Conservation (phyloP, 2,888 invertebrate species). For the Sarcophaga carnaria region DNA sequence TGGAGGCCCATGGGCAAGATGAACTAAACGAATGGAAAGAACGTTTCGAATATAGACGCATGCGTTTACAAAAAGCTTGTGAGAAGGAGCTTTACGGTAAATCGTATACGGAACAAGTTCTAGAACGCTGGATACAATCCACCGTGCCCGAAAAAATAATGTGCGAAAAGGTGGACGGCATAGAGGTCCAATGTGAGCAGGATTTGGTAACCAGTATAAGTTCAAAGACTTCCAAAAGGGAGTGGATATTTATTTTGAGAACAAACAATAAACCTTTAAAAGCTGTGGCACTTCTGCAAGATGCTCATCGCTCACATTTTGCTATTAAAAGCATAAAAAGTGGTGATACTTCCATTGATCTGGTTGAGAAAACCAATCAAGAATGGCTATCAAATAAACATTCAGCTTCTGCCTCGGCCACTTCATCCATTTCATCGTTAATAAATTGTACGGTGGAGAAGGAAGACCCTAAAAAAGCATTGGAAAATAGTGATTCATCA, state of each 20-base stretch:
- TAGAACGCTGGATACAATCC: slow-evolving; percentile 86
- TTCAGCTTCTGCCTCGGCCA: slow-evolving; percentile 49
- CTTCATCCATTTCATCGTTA: slow-evolving; percentile 41
- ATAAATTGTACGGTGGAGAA: slow-evolving; percentile 58
- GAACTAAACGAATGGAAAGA: slow-evolving; percentile 89
- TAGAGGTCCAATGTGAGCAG: slow-evolving; percentile 84
- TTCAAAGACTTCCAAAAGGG: slow-evolving; percentile 84
- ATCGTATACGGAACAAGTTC: slow-evolving; percentile 84
- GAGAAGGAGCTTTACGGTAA: slow-evolving; percentile 87
- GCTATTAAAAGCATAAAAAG: slow-evolving; percentile 83
- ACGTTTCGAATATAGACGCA: slow-evolving; percentile 86
- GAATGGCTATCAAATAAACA: slow-evolving; percentile 82
- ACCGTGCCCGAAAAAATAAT: slow-evolving; percentile 85
- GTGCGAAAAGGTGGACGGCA: slow-evolving; percentile 84
- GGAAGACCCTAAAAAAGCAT: slow-evolving; percentile 56
- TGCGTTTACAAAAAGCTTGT: slow-evolving; percentile 85
- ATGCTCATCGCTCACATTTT: slow-evolving; percentile 87
- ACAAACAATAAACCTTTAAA: slow-evolving; percentile 83
- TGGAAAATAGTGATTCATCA: slow-evolving; percentile 43
- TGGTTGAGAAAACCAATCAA: slow-evolving; percentile 83
- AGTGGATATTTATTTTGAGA: slow-evolving; percentile 85
- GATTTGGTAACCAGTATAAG: slow-evolving; percentile 85
- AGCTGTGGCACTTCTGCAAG: slow-evolving; percentile 87
- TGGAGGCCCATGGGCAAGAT: slow-evolving; percentile 88
- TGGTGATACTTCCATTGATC: slow-evolving; percentile 71